A percentile compares a stretch with the other conserved stretches of the same genome.
Evolutionary conservation across 1,140 invertebrate species (phyloP).

Genomic region (Capitella teleta): DNA sequence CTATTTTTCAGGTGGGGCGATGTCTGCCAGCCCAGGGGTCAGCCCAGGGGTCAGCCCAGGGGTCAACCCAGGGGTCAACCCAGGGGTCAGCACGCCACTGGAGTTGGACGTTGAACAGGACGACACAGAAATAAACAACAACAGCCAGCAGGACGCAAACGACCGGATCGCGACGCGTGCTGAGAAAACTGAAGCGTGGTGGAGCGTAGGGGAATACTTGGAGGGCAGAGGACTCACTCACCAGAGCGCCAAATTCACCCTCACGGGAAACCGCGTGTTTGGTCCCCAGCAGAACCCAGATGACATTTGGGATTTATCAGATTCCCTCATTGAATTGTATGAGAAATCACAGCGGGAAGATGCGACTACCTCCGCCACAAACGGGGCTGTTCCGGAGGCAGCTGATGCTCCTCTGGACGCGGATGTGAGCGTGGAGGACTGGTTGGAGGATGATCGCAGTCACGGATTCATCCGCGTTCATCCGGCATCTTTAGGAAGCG

Average conservation of each 20-base stretch:
- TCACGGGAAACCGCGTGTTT: slow-evolving; percentile 11
- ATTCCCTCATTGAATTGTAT: slow-evolving; percentile 37
- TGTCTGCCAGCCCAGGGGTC: no score
- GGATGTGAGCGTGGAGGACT: slow-evolving; percentile 22
- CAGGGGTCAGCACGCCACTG: no score
- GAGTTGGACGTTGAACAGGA: no score
- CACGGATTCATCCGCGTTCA: slow-evolving; percentile 38
- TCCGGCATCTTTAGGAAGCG: slow-evolving; percentile 20
- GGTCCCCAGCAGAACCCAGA: slow-evolving; percentile 15
- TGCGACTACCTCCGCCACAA: background rate
- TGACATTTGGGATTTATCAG: slow-evolving; percentile 35
- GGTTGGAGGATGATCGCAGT: slow-evolving; percentile 31
- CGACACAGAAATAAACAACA: no score
- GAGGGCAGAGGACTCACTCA: slow-evolving; percentile 19
- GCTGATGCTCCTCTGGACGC: slow-evolving; percentile 10
- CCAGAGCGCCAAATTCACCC: slow-evolving; percentile 20
- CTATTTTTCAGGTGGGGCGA: no score
- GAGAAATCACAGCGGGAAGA: slow-evolving; percentile 14
- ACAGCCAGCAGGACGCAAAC: no score
- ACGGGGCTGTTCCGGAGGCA: no score
- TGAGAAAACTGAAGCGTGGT: slow-evolving; percentile 30
- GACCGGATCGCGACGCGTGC: no score
- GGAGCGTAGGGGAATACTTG: slow-evolving; percentile 29
- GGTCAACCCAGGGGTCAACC: no score
- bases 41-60: no score